Percentiles rank a stretch among this genome's conserved stretches.
Conservation (phyloP, 1,140 invertebrate genomes). For the Macrostomum lignano region DNA sequence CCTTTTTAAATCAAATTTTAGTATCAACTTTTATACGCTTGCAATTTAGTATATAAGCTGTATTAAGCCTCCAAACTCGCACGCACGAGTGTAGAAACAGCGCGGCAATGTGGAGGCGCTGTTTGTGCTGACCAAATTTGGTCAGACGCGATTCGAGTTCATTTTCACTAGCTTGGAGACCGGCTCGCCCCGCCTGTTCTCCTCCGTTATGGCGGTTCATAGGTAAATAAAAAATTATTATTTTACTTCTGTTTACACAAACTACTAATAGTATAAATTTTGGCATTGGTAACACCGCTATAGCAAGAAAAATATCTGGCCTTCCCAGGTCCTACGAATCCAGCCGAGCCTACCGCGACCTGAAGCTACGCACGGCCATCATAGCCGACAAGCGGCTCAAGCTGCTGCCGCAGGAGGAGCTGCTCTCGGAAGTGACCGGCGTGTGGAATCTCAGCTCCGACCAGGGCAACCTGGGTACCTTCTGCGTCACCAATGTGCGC, state of each 20-base stretch:
- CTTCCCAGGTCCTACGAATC: slow-evolving; percentile 62
- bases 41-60: slow-evolving; percentile 8
- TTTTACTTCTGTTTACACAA: no score
- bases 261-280: no score
- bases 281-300: no score
- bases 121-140: slow-evolving; percentile 52
- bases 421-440: slow-evolving; percentile 44
- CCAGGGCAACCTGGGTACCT: slow-evolving; percentile 71
- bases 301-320: no score
- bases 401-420: slow-evolving; percentile 57
- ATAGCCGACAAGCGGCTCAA: slow-evolving; percentile 55
- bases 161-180: slow-evolving; percentile 87
- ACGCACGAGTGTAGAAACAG: slow-evolving; percentile 39
- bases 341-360: slow-evolving; percentile 62
- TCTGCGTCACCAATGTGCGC: slow-evolving; percentile 75
- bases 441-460: slow-evolving; percentile 75
- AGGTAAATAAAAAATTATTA: no score
- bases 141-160: slow-evolving; percentile 66
- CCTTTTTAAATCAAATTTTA: slow-evolving; percentile 4
- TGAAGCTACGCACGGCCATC: slow-evolving; percentile 57
- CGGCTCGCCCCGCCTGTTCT: slow-evolving; percentile 53
- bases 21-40: slow-evolving; percentile 1
- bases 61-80: slow-evolving; percentile 5
- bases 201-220: slow-evolving; percentile 51
- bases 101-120: slow-evolving; percentile 57